phyloP scores from a whole-genome alignment of 2,113 vertebrate genomes.

The Lycaon pictus region DNA sequence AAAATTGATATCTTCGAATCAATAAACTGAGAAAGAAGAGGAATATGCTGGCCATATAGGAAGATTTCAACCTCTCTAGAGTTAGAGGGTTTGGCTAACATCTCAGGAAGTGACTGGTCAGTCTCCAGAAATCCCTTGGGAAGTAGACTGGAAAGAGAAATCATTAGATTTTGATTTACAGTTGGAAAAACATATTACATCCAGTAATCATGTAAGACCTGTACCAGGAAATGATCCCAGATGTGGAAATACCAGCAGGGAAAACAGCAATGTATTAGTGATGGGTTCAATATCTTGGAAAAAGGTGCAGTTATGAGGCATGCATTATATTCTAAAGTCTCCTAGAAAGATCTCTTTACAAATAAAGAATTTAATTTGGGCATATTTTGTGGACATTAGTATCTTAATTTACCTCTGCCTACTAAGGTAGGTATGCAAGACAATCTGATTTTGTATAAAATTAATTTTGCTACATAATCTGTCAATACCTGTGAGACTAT shows the following conservation, averaged over 20 bases:
- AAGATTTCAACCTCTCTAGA: background rate
- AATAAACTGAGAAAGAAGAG: background rate
- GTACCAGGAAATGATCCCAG: background rate
- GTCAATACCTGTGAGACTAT: background rate
- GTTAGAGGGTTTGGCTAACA: background rate
- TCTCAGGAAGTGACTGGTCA: background rate
- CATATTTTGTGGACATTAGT: background rate
- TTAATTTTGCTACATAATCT: background rate
- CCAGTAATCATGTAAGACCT: background rate
- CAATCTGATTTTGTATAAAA: background rate
- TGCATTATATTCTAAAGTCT: background rate
- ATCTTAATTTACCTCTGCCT: background rate
- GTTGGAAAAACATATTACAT: background rate
- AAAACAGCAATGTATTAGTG: background rate
- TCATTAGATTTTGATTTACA: background rate
- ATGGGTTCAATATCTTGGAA: background rate
- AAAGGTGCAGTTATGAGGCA: background rate
- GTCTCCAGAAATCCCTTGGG: background rate
- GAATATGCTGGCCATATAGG: background rate
- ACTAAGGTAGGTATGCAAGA: background rate
- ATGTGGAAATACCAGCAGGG: background rate
- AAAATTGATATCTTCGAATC: background rate
- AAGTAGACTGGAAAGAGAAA: background rate
- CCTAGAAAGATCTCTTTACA: background rate
- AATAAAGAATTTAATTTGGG: background rate